phyloP scores from a whole-genome alignment of 2,113 vertebrate genomes.

The Ginglymostoma cirratum region DNA sequence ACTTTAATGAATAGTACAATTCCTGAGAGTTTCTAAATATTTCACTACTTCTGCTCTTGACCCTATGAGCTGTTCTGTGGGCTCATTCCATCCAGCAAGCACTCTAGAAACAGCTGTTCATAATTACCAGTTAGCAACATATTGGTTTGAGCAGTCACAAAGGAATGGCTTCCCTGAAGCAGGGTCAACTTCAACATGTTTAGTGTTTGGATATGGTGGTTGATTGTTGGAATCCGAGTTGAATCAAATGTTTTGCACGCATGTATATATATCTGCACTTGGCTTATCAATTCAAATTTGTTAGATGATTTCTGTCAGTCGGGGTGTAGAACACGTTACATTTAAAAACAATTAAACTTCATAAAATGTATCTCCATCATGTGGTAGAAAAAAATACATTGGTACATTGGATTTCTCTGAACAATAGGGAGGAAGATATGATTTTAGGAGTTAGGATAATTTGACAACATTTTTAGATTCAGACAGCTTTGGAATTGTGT shows the following conservation, averaged over 20 bases:
- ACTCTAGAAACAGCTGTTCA: neutral
- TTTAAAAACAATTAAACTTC: no score
- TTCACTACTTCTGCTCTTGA: constrained; percentile 16
- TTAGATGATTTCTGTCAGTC: neutral
- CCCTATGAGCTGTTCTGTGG: neutral
- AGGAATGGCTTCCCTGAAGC: neutral
- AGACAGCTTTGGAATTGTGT: neutral
- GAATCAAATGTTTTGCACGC: neutral
- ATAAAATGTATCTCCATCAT: neutral
- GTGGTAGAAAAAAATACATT: neutral
- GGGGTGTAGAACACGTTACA: neutral
- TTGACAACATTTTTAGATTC: neutral
- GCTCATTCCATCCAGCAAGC: neutral
- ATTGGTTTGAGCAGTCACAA: neutral
- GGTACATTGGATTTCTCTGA: neutral
- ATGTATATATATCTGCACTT: neutral
- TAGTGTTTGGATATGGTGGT: neutral
- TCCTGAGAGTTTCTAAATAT: neutral
- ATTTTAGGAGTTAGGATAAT: neutral
- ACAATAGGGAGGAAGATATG: neutral
- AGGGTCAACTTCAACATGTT: no score
- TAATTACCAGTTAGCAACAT: constrained; percentile 17
- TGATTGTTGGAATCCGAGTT: neutral
- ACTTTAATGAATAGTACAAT: constrained; percentile 6
- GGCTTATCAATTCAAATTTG: neutral